phyloP scores from a whole-genome alignment of 2,797 vertebrate genomes.

The Parauchenoglanis punctatus region DNA sequence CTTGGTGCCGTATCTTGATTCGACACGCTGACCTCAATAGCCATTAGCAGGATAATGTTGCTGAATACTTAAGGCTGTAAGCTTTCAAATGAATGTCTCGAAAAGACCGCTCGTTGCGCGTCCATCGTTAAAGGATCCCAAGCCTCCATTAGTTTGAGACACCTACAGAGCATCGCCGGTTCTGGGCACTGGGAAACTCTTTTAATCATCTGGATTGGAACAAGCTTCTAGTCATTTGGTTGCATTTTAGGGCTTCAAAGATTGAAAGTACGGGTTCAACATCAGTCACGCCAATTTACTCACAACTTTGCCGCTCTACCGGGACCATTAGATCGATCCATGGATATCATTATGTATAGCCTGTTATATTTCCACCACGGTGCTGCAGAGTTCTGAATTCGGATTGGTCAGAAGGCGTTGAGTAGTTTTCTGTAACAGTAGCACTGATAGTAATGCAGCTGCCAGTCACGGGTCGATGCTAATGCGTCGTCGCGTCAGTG shows the following conservation, averaged over 20 bases:
- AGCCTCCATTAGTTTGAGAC: constrained; percentile 1
- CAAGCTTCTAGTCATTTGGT: background rate
- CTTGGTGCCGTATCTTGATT: constrained; percentile 9
- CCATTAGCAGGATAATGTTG: constrained; percentile 23
- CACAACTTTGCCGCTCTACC: background rate
- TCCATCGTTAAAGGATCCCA: background rate
- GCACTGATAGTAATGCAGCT: background rate
- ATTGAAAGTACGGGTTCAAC: background rate
- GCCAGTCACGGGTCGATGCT: background rate
- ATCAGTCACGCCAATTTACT: background rate
- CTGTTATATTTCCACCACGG: background rate
- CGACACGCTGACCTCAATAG: constrained; percentile 12
- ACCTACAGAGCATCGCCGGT: background rate
- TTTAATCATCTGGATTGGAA: constrained; percentile 4
- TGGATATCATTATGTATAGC: background rate
- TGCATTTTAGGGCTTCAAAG: background rate
- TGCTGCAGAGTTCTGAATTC: background rate
- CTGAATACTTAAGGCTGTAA: background rate
- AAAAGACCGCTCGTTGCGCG: background rate
- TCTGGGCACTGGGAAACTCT: background rate
- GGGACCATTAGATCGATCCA: background rate
- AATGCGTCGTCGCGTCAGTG: background rate
- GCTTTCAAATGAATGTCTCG: background rate
- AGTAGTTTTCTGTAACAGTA: background rate
- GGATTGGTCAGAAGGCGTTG: background rate